phyloP scores from a whole-genome alignment of 2,113 vertebrate species.

The Progne subis region DNA sequence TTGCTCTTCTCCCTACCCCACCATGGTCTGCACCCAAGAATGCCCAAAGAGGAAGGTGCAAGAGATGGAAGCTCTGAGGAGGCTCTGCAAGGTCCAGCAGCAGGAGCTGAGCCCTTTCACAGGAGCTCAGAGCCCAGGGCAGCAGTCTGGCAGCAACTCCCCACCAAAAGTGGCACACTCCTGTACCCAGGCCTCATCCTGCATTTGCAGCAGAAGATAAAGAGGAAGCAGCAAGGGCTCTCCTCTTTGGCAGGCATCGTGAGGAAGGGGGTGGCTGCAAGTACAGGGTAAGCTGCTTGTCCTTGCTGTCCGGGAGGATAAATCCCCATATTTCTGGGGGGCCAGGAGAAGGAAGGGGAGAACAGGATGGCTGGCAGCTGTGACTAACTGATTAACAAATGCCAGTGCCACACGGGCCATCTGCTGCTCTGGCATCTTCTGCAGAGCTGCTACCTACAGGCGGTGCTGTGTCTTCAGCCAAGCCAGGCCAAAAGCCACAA shows the following conservation, averaged over 20 bases:
- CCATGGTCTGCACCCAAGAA: not conserved
- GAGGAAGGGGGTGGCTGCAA: not conserved
- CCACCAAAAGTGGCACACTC: not conserved
- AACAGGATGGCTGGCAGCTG: not conserved
- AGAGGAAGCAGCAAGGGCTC: not conserved
- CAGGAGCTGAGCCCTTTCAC: not conserved
- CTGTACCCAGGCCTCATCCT: accelerated
- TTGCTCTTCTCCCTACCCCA: not conserved
- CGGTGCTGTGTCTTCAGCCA: not conserved
- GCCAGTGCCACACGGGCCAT: not conserved
- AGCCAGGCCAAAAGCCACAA: not conserved
- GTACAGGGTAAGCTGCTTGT: not conserved
- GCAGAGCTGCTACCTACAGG: not conserved
- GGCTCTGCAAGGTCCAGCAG: accelerated
- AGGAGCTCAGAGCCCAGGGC: not conserved
- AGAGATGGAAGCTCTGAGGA: not conserved
- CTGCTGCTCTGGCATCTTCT: not conserved
- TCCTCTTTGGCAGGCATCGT: not conserved
- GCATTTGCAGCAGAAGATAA: not conserved
- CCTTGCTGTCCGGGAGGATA: not conserved
- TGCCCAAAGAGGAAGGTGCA: not conserved
- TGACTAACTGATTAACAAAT: slow-evolving; percentile 12
- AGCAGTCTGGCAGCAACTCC: not conserved
- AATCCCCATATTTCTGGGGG: not conserved
- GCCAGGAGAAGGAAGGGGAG: not conserved